Evolutionary conservation across 2,888 invertebrate genomes (phyloP).

Genomic region (Amiota mariae): DNA sequence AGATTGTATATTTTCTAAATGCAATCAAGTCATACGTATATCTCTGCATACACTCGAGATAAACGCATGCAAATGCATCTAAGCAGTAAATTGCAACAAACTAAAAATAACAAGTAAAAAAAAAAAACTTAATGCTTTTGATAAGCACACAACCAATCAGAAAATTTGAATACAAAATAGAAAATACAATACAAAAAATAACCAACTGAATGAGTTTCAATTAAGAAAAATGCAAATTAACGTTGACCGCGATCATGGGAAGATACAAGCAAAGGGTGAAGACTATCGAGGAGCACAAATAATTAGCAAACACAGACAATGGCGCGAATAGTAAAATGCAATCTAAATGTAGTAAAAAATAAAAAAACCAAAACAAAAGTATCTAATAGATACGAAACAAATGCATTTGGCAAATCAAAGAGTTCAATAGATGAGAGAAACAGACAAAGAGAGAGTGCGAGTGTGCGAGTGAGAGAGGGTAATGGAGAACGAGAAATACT

Average conservation of each 20-base stretch:
- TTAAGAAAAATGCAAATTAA: conserved; percentile 21
- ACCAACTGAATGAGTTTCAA: conserved; percentile 19
- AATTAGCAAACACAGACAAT: conserved; percentile 5
- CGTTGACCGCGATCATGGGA: background rate
- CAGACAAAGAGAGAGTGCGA: too few species aligned
- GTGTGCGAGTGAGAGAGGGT: background rate
- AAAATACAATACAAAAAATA: background rate
- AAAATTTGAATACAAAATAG: conserved; percentile 7
- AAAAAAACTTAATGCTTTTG: background rate
- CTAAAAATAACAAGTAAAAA: conserved; percentile 27
- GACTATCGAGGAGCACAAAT: conserved; percentile 8
- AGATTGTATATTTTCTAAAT: too few species aligned
- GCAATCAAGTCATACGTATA: background rate
- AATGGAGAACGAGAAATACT: background rate
- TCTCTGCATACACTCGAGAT: conserved; percentile 7
- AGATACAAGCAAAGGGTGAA: background rate
- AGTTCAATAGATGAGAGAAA: background rate
- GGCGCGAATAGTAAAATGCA: background rate
- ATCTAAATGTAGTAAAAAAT: conserved; percentile 3
- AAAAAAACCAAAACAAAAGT: background rate
- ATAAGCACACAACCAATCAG: background rate
- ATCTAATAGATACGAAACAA: background rate
- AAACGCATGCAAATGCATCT: conserved; percentile 15
- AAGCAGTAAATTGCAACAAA: conserved; percentile 18
- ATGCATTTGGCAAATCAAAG: background rate